Evolutionary conservation across 2,797 vertebrate genomes (phyloP), one percentile per base, ranked within the genome.

Genomic region (Neosilurus hyrtlii): DNA sequence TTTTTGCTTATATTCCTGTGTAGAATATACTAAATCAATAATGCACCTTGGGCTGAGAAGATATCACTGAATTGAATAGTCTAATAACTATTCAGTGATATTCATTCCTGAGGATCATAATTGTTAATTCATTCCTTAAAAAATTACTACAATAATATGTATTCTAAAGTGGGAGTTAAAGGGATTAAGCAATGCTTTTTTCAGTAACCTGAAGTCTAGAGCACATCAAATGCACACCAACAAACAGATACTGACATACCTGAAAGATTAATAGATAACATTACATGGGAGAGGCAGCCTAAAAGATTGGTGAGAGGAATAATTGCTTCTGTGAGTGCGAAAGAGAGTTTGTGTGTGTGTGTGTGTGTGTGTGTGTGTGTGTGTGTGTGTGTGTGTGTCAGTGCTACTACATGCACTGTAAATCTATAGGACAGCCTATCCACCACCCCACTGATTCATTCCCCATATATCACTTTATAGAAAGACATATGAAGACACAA

Each of bases 371-470:
- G 67, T 68, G 67, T 70, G 67, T 51, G 52, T 83, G 54, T 43
- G 68, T 72, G 75, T 84, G 67, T 22, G 67, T 70, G 67, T 68
- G 67, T 70, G 67, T 51, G 52, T 83, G 54, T 43, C 84, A 75
- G 22, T 35, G 80, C n/a, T 79, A 71, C 82, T 72, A 77, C 66
- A 76, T 88, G 81, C 82, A 80, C 86, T 89, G 63, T 88, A 90
- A 91, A 92, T 92, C 90, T 83, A 84, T 81, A 79, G 75, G 72
- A 68, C 83, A 85, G 86, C 88, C 83, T 85, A 74, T 81, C 80
- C 86, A 87, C 84, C 86, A 83, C 82, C 83, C 84, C 65, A 73
- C 78, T 87, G 84, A 89, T 90, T 90, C 78, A 83, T 82, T 81
- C n/a, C n/a, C 84, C 82, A 84, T 88, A 86, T 59, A 80, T 80